These are phyloP conservation scores for Scotopteryx bipunctaria DNA, from an alignment of 2,888 invertebrate species.

Conservation along the genomic window DNA sequence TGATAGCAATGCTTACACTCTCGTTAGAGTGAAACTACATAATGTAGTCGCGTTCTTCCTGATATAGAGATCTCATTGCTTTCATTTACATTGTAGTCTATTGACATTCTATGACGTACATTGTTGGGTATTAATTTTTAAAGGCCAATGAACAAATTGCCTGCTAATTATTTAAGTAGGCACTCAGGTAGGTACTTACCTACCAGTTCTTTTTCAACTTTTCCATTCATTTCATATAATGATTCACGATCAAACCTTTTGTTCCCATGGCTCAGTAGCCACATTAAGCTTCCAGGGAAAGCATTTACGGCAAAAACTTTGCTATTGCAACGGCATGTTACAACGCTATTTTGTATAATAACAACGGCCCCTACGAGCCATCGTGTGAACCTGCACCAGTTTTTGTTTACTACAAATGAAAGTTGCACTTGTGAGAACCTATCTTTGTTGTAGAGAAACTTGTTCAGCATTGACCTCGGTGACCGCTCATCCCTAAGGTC, in stretches of 20 bases:
- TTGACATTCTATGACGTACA: too few species aligned
- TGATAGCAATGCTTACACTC: constrained; percentile 41
- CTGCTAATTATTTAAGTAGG: too few species aligned
- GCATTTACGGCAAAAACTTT: constrained; percentile 59
- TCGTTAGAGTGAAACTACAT: constrained; percentile 46
- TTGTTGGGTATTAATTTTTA: too few species aligned
- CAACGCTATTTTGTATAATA: constrained; percentile 48
- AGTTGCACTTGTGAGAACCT: constrained; percentile 78
- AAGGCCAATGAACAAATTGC: too few species aligned
- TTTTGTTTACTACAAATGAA: constrained; percentile 79
- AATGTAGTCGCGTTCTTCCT: not conserved
- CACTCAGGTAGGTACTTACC: too few species aligned
- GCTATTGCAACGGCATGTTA: constrained; percentile 25
- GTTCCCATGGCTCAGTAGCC: constrained; percentile 46
- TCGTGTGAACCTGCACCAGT: constrained; percentile 74
- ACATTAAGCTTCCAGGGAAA: constrained; percentile 61
- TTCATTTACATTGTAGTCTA: too few species aligned
- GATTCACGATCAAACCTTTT: constrained; percentile 33
- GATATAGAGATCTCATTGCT: not conserved
- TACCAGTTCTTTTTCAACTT: too few species aligned
- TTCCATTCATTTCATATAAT: not conserved
- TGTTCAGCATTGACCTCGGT: constrained; percentile 69
- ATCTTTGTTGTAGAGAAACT: constrained; percentile 64
- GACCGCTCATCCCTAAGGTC: constrained; percentile 41
- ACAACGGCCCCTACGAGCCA: constrained; percentile 51